Conservation (phyloP, 2,888 invertebrate species). For the Lamellibrachia satsuma region DNA sequence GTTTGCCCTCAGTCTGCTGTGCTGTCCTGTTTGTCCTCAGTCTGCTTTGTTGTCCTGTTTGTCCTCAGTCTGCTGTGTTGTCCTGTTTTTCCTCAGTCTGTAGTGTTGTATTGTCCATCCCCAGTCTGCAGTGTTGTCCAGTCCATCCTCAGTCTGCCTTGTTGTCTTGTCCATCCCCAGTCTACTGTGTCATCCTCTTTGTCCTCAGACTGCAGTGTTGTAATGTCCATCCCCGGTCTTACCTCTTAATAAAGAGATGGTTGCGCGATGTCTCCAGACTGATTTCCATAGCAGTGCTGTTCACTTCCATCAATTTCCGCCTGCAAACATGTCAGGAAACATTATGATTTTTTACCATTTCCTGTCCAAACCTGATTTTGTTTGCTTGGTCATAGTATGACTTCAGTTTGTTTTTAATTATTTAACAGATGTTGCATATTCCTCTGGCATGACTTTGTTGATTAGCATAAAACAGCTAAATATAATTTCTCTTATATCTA, state of each 20-base stretch:
- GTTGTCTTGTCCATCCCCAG: neutral
- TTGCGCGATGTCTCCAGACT: constrained; percentile 89
- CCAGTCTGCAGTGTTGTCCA: neutral
- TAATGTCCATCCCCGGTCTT: constrained; percentile 37
- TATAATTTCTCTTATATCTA: neutral
- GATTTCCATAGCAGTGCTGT: constrained; percentile 85
- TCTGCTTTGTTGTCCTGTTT: too few species aligned
- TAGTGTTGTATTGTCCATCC: neutral
- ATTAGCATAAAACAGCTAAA: neutral
- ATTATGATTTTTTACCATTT: neutral
- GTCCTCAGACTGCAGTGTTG: too few species aligned
- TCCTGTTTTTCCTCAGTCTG: neutral
- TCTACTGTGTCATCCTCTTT: too few species aligned
- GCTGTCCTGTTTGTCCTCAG: neutral
- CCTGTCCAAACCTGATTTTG: neutral
- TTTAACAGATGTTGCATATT: neutral
- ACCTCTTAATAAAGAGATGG: constrained; percentile 87
- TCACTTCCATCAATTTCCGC: constrained; percentile 86
- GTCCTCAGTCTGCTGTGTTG: too few species aligned
- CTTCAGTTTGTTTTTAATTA: neutral
- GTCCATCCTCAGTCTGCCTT: neutral
- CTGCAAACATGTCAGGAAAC: constrained; percentile 53
- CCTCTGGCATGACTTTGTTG: neutral
- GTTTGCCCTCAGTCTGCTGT: neutral
- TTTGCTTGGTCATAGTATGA: neutral